Percentiles rank a stretch among this genome's conserved stretches.
phyloP scores from a whole-genome alignment of 1,140 invertebrate genomes.

The Ceratosolen solmsi region DNA sequence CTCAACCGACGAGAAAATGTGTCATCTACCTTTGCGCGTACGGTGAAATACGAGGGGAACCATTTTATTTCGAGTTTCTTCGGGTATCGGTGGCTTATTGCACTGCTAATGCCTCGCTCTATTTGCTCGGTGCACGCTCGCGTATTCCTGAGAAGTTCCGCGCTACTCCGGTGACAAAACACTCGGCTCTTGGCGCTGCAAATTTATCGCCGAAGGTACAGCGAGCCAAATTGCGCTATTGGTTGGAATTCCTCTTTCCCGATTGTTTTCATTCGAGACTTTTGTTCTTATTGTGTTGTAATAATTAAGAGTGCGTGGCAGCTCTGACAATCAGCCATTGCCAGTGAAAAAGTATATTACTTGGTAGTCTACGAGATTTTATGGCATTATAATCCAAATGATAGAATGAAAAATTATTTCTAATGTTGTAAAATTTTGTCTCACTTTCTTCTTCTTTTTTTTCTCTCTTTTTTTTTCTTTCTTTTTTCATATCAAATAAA shows the following conservation, averaged over 20 bases:
- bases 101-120: constrained; percentile 39
- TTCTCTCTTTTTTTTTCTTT: too few species aligned
- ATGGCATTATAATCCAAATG: too few species aligned
- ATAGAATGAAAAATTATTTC: too few species aligned
- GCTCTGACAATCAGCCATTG: too few species aligned
- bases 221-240: background rate
- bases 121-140: constrained; percentile 14
- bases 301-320: too few species aligned
- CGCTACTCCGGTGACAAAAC: constrained; percentile 11
- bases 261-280: background rate
- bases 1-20: background rate
- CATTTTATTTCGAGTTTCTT: background rate
- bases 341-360: too few species aligned
- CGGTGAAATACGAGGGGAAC: background rate
- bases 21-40: background rate
- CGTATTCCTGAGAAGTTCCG: background rate
- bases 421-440: too few species aligned
- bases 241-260: background rate
- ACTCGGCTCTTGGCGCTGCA: background rate
- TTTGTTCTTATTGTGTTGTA: too few species aligned
- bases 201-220: background rate
- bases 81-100: background rate
- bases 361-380: too few species aligned
- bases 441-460: too few species aligned
- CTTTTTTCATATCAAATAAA: too few species aligned